Base-by-base conservation (phyloP, 2,888 invertebrate species). In the Pyralis farinalis region DNA sequence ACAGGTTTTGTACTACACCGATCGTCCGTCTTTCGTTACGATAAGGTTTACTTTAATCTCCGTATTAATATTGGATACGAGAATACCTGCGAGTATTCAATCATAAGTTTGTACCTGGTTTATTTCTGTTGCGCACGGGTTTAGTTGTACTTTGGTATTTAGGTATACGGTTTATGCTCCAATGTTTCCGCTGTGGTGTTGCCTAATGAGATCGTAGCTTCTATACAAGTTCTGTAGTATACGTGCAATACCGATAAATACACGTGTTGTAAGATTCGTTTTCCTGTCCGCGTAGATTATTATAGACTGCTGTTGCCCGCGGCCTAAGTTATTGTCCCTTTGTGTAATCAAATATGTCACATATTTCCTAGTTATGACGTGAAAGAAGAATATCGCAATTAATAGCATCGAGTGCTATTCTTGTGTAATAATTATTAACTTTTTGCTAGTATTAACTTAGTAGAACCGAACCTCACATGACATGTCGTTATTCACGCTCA, bases 51-150 rank as follows among this genome's bases (percentile, higher is more conserved):
- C 83, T 84, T 86, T 82, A 79, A 82, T 76, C 81, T 62, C 55
- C 56, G 67, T 68, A 82, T 85, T 84, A 85, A 84, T 83, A 85
- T 76, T 74, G 61, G 64, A 68, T 63, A 68, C 71, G 65, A 72
- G 73, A 85, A 85, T 86, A 86, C 76, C 85, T 78, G 83, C 51
- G 67, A 65, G 73, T 74, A 71, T 81, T 87, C 83, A 85, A 87
- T 87, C 87, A 87, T 87, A 86, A 79, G 68, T 64, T 65, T 67
- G 74, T 77, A 83, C 84, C 87, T 87, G 87, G 85, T 87, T 86
- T 84, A 84, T 85, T 86, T 87, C 87, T 78, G 72, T 74, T 78
- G 71, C 63, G 70, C 67, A 63, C 64, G 64, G 64, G 70, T 71
- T 73, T 71, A 62, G 63, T 60, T 63, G 55, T 54, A 62, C 58